Conservation (phyloP, 2,888 invertebrate genomes). For the Arge pagana region DNA sequence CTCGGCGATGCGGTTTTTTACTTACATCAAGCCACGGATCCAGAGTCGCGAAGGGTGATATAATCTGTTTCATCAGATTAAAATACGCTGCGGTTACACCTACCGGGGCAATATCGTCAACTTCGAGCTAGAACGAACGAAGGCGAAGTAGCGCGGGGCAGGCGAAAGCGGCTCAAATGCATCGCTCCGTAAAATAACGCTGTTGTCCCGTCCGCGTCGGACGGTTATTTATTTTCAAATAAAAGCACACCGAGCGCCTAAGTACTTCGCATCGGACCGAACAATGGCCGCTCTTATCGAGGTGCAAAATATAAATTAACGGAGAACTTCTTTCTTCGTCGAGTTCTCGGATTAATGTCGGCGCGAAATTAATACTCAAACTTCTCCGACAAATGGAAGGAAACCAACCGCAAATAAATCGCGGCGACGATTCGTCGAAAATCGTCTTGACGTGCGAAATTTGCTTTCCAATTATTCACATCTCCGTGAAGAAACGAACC, state of each 20-base stretch:
- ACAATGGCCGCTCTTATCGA: constrained; percentile 8
- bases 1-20: constrained; percentile 23
- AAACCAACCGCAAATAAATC: too few relatives aligned
- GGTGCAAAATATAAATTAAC: not conserved
- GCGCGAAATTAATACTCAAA: too few relatives aligned
- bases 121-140: constrained; percentile 52
- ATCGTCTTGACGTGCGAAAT: too few relatives aligned
- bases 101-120: constrained; percentile 37
- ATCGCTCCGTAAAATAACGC: constrained; percentile 58
- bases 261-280: constrained; percentile 15
- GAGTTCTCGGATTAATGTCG: too few relatives aligned
- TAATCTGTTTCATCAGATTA: constrained; percentile 59
- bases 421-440: too few relatives aligned
- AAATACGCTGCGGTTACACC: constrained; percentile 35
- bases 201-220: constrained; percentile 49
- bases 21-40: constrained; percentile 23
- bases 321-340: too few relatives aligned
- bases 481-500: too few relatives aligned
- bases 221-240: constrained; percentile 21
- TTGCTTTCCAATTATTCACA: too few relatives aligned
- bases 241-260: constrained; percentile 8
- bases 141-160: constrained; percentile 55
- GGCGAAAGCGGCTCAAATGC: constrained; percentile 58
- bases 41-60: constrained; percentile 39
- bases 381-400: too few relatives aligned